Base-by-base conservation (phyloP, 2,797 vertebrate species). In the Emys orbicularis region DNA sequence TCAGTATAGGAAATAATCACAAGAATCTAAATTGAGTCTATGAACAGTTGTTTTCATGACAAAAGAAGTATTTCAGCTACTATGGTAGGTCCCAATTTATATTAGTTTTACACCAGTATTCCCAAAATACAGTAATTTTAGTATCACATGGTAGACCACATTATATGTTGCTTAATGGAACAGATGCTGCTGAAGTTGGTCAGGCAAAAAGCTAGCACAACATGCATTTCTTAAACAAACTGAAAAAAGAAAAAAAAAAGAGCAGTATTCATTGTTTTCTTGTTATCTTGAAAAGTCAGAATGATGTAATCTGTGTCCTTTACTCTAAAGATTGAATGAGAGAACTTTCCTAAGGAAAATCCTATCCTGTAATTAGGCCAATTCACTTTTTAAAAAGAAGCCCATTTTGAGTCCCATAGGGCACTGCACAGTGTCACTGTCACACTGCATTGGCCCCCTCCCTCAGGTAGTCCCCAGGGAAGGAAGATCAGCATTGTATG, bases 1-100 rank as follows among this genome's bases (percentile, higher is more conserved):
- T 29, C 1, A 1, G 68, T 34, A 1, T 4, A 53, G 59, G 16
- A 65, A 34, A 81, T 0, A 0, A n/a, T 94, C 34, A 41, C 16
- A 47, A 53, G 16, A 56, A 54, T 83, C 76, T 2, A 56, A 16
- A 49, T 19, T 3, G 85, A 23, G 79, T 23, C 79, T 25, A 74
- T 92, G 89, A 68, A 7, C 2, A 74, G 3, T 16, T 59, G 0
- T 90, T 93, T 94, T 72, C 47, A 88, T 76, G 6, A 68, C 53
- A 86, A 7, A 1, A 81, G 90, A 74, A 86, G 79, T 72, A 50
- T 1, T 29, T 85, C 9, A 5, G 34, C 2, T 84, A 74, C 12
- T 89, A 37, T 37, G 41, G 25, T 25, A 57, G 37, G 37, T 79
- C 13, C 76, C 13, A 56, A 37, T 56, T 27, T 54, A 25, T 19